A percentile compares a stretch with the other conserved stretches of the same genome.
These are phyloP conservation scores for Eledona agricola DNA, from an alignment of 2,888 invertebrate genomes.

Conservation along the genomic window DNA sequence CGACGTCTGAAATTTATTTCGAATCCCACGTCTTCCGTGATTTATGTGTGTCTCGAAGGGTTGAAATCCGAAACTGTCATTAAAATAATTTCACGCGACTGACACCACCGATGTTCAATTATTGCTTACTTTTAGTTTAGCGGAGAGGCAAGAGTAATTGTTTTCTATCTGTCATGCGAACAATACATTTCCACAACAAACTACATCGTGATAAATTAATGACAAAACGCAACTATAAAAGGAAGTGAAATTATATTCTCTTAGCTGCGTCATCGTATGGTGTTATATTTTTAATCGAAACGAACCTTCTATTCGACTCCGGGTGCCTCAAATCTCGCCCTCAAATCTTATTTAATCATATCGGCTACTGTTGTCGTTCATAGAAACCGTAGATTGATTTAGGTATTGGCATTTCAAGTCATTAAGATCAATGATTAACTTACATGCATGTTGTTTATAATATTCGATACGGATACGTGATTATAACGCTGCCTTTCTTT, in stretches of 20 bases:
- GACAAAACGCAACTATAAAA: slow-evolving; percentile 57
- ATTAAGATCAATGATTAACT: slow-evolving; percentile 54
- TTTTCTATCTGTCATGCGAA: slow-evolving; percentile 55
- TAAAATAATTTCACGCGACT: slow-evolving; percentile 31
- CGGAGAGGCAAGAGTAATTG: slow-evolving; percentile 49
- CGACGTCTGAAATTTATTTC: slow-evolving; percentile 56
- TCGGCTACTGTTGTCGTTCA: slow-evolving; percentile 52
- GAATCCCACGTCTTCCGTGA: slow-evolving; percentile 53
- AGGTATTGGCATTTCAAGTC: slow-evolving; percentile 53
- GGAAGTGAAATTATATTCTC: slow-evolving; percentile 55
- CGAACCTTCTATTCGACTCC: slow-evolving; percentile 44
- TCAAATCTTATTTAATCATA: slow-evolving; percentile 50
- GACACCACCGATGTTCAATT: slow-evolving; percentile 1
- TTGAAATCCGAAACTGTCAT: slow-evolving; percentile 30
- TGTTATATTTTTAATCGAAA: slow-evolving; percentile 56
- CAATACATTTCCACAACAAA: slow-evolving; percentile 55
- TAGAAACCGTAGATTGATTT: slow-evolving; percentile 52
- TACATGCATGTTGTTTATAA: slow-evolving; percentile 47
- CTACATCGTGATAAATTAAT: slow-evolving; percentile 57
- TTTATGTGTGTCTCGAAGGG: slow-evolving; percentile 47
- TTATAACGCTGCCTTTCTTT: slow-evolving; percentile 34
- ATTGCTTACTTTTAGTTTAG: slow-evolving; percentile 7
- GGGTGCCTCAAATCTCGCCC: slow-evolving; percentile 49
- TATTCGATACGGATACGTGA: slow-evolving; percentile 35
- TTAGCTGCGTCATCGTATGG: slow-evolving; percentile 53